These are phyloP conservation scores for Strongylocentrotus purpuratus DNA, from an alignment of 35 echinoderm and acorn worm genomes.

Conservation along the genomic window DNA sequence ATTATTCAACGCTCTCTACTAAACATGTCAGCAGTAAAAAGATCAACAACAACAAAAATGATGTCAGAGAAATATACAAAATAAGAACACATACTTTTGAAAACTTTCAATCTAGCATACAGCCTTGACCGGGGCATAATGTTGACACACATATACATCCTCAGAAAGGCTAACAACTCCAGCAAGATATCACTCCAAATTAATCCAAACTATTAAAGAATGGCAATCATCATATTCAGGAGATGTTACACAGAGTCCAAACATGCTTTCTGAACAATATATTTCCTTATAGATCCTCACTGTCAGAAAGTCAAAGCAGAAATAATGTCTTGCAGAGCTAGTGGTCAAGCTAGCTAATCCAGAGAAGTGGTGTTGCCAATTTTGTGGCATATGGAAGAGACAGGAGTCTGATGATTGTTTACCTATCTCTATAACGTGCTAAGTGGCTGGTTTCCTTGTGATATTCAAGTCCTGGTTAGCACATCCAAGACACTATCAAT, in stretches of 20 bases:
- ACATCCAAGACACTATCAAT: not conserved
- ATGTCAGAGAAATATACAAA: not conserved
- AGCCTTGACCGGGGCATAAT: conserved; percentile 11
- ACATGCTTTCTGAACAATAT: not conserved
- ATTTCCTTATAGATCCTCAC: not conserved
- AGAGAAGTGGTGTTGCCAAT: not conserved
- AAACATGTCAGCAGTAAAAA: too few species aligned
- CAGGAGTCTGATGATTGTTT: not conserved
- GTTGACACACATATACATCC: not conserved
- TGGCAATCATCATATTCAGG: not conserved
- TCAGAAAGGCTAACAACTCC: not conserved
- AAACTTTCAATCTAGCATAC: conserved; percentile 47
- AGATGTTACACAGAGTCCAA: not conserved
- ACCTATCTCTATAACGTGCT: not conserved
- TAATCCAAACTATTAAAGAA: not conserved
- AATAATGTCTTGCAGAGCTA: not conserved
- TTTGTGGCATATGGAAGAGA: not conserved
- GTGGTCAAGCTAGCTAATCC: not conserved
- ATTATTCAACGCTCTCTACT: too few species aligned
- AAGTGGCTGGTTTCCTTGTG: conserved; percentile 6
- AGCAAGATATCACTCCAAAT: not conserved
- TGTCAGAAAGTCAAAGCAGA: not conserved
- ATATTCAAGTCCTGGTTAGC: conserved; percentile 17
- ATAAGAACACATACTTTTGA: not conserved
- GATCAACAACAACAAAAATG: too few species aligned